These are phyloP conservation scores for Acrobasis consociella DNA, from an alignment of 2,888 invertebrate species.

Conservation along the genomic window DNA sequence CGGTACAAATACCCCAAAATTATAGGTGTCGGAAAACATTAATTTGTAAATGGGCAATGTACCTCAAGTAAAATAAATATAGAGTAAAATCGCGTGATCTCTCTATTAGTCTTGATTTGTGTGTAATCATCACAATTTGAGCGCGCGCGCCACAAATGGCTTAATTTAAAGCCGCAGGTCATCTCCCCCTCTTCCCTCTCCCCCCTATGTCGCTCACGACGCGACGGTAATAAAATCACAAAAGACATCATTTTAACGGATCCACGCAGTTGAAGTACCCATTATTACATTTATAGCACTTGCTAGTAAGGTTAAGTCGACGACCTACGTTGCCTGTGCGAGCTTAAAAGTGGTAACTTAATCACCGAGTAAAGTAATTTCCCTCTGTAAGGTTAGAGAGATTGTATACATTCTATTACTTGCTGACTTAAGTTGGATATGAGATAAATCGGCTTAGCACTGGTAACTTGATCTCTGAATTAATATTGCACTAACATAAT, in stretches of 20 bases:
- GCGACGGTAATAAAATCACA: slow-evolving; percentile 27
- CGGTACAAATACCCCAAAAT: slow-evolving; percentile 24
- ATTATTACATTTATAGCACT: slow-evolving; percentile 20
- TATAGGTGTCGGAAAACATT: slow-evolving; percentile 28
- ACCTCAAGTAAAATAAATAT: slow-evolving; percentile 34
- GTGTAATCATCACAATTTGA: slow-evolving; percentile 51
- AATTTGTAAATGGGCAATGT: slow-evolving; percentile 32
- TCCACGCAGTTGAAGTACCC: slow-evolving; percentile 16
- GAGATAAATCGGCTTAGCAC: not conserved
- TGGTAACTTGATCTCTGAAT: not conserved
- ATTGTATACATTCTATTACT: not conserved
- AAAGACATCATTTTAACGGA: slow-evolving; percentile 25
- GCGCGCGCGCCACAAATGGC: slow-evolving; percentile 39
- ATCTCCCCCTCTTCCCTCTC: slow-evolving; percentile 11
- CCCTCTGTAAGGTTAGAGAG: not conserved
- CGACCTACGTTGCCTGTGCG: not conserved
- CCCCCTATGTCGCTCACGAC: slow-evolving; percentile 24
- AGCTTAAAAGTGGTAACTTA: not conserved
- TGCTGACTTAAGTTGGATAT: not conserved
- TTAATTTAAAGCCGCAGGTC: slow-evolving; percentile 43
- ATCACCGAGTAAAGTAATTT: not conserved
- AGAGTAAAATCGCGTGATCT: slow-evolving; percentile 43
- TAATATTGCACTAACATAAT: not conserved
- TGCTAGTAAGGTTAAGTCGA: not conserved
- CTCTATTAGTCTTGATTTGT: slow-evolving; percentile 47